Evolutionary conservation across 37 sponge, comb jelly and placozoan genomes (phyloP).

Genomic region (Corticium candelabrum): DNA sequence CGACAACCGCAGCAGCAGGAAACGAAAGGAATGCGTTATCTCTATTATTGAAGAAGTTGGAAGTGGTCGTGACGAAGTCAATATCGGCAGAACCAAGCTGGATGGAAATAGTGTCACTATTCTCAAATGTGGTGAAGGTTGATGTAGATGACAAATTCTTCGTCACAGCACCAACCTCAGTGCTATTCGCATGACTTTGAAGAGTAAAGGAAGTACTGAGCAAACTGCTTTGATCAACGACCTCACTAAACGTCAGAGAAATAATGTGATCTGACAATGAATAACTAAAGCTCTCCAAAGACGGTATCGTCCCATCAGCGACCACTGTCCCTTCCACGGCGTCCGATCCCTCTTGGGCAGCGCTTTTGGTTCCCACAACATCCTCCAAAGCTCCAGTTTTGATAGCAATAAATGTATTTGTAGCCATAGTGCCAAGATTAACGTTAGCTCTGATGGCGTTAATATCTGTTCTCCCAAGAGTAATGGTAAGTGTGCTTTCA

Average conservation of each 20-base stretch:
- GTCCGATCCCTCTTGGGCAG: no score
- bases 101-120: neutral
- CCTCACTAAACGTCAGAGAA: neutral
- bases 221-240: neutral
- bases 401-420: neutral
- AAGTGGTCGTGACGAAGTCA: neutral
- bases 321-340: no score
- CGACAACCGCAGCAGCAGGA: slow-evolving; percentile 23
- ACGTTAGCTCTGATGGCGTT: slow-evolving; percentile 22
- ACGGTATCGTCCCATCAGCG: no score
- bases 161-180: neutral
- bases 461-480: slow-evolving; percentile 1
- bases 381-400: neutral
- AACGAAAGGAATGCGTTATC: slow-evolving; percentile 39
- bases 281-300: no score
- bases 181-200: neutral
- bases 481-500: slow-evolving; percentile 3
- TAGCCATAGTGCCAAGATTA: neutral
- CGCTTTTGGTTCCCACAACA: neutral
- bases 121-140: neutral
- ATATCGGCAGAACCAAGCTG: neutral
- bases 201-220: neutral
- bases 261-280: neutral
- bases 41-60: slow-evolving; percentile 25
- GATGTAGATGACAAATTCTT: neutral